Conservation (phyloP, 1,140 invertebrate genomes). For the Lasioglossum baleicum region DNA sequence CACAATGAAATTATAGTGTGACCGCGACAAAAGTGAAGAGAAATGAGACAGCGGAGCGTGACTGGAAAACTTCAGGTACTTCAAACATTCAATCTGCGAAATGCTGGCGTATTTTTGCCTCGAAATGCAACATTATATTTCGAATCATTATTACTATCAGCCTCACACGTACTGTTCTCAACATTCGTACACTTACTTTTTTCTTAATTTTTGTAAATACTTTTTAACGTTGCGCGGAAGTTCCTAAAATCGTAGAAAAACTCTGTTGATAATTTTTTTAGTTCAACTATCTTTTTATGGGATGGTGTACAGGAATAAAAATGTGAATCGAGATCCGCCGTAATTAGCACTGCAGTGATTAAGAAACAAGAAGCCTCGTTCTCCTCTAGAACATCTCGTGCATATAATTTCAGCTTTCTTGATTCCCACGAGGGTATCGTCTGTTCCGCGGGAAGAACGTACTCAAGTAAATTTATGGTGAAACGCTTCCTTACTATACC, state of each 20-base stretch:
- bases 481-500: conserved; percentile 26
- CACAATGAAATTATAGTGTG: neutral
- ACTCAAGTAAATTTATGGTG: conserved; percentile 35
- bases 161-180: neutral
- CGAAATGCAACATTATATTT: neutral
- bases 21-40: neutral
- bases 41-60: neutral
- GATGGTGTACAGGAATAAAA: too few relatives aligned
- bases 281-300: too few relatives aligned
- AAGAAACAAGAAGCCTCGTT: conserved; percentile 20
- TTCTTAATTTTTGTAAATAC: too few relatives aligned
- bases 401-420: conserved; percentile 44
- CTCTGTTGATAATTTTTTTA: too few relatives aligned
- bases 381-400: neutral
- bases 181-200: too few relatives aligned
- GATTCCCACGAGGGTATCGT: conserved; percentile 20
- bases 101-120: neutral
- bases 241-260: too few relatives aligned
- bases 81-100: neutral
- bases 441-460: conserved; percentile 12
- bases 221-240: too few relatives aligned
- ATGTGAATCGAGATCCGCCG: too few relatives aligned
- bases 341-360: neutral
- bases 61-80: neutral
- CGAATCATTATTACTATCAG: neutral